Evolutionary conservation across 2,888 invertebrate genomes (phyloP).

Genomic region (Tribolium freemani): DNA sequence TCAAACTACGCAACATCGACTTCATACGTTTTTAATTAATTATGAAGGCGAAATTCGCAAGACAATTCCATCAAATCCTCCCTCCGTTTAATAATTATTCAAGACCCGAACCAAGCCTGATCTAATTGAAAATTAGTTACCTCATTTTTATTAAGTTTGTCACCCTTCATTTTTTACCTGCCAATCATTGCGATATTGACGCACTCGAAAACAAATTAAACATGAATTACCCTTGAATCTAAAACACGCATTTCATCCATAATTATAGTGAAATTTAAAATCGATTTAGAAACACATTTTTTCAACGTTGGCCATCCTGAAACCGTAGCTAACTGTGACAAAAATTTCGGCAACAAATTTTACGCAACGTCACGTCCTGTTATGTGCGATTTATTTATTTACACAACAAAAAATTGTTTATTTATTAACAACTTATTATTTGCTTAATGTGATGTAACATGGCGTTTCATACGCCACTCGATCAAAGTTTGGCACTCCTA

Average conservation of each 20-base stretch:
- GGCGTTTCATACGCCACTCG: background rate
- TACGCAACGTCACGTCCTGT: background rate
- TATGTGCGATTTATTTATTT: background rate
- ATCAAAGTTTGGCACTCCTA: background rate
- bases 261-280: background rate
- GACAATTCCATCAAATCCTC: background rate
- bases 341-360: background rate
- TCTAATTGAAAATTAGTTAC: no score
- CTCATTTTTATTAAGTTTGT: background rate
- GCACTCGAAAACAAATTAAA: background rate
- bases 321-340: background rate
- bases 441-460: background rate
- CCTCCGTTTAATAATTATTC: conserved; percentile 1
- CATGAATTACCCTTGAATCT: background rate
- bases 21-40: background rate
- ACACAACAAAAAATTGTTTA: background rate
- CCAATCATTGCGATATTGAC: background rate
- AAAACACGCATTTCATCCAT: background rate
- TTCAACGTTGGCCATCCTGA: background rate
- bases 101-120: background rate
- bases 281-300: background rate
- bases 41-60: background rate
- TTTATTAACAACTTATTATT: background rate
- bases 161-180: background rate
- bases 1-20: background rate